Evolutionary conservation across 2,113 vertebrate species (phyloP), one percentile per base, ranked within the genome.

Genomic region (Nanorana parkeri): DNA sequence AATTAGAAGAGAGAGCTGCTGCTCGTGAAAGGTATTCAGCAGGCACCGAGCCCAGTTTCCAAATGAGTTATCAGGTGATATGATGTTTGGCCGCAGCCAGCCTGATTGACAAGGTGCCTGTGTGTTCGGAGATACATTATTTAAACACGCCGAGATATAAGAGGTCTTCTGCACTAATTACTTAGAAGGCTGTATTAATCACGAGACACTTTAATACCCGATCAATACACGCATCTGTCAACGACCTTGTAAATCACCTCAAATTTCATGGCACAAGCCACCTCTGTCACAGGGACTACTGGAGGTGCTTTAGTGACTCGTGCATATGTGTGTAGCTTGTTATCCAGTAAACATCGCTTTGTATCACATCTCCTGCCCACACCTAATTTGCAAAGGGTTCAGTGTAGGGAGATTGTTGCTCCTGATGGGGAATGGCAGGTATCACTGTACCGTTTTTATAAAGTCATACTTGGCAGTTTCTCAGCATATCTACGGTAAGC

Each of bases 31-130:
- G 90, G 81, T 82, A 86, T 85, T 90, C 89, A 87, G 83, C 88
- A 89, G 88, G 86, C 91, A 88, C 89, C 85, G 90, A 92, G 89
- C 91, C 91, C 88, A 86, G 90, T 93, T 92, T 94, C 91, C 92
- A 93, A 89, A 92, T 84, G 91, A 93, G 90, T 92, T 93, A 90
- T 91, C 92, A 91, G 90, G 89, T 91, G 91, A 89, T 84, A 72
- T 56, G 81, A 88, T 88, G 88, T 86, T 89, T 91, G 91, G 92
- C 90, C 89, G 92, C 91, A 91, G 90, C 90, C 86, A 56, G 87
- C 83, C 85, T 90, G 90, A 96, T 91, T 93, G 94, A 91, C 91
- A 89, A 85, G 86, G 86, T 87, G 85, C 86, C 85, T 83, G 83
- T 79, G 10, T 91, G 84, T 85, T 85, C 87, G 74, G 84, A 86